phyloP scores from a whole-genome alignment of 2,113 vertebrate species.

The Sula dactylatra region DNA sequence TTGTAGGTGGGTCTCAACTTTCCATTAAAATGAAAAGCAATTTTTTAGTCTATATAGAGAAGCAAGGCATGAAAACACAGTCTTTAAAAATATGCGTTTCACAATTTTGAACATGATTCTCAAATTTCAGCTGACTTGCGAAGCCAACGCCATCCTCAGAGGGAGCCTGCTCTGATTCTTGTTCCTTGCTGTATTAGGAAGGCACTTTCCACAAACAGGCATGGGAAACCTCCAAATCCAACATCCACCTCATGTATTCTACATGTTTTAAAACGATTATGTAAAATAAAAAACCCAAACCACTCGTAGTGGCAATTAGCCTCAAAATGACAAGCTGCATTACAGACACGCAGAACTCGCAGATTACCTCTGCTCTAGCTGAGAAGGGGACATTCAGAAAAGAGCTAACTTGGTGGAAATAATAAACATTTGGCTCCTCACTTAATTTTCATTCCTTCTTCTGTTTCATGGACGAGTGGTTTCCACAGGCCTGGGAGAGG shows the following conservation, averaged over 20 bases:
- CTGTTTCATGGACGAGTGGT: background rate
- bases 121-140: background rate
- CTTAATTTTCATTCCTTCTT: background rate
- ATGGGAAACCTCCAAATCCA: background rate
- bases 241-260: background rate
- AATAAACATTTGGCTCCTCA: background rate
- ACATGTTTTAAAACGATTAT: background rate
- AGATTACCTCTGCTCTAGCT: background rate
- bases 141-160: background rate
- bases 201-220: background rate
- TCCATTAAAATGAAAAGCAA: background rate
- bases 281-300: background rate
- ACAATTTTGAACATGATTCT: background rate
- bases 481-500: background rate
- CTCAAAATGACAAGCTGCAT: background rate
- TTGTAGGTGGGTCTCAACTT: background rate
- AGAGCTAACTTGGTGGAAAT: background rate
- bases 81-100: background rate
- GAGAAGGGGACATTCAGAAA: background rate
- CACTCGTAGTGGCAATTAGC: background rate
- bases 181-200: background rate
- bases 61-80: background rate
- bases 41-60: background rate
- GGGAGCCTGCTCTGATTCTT: background rate
- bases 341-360: fast-evolving